phyloP scores from a whole-genome alignment of 2,113 vertebrate species.

The Poeciliopsis prolifica region DNA sequence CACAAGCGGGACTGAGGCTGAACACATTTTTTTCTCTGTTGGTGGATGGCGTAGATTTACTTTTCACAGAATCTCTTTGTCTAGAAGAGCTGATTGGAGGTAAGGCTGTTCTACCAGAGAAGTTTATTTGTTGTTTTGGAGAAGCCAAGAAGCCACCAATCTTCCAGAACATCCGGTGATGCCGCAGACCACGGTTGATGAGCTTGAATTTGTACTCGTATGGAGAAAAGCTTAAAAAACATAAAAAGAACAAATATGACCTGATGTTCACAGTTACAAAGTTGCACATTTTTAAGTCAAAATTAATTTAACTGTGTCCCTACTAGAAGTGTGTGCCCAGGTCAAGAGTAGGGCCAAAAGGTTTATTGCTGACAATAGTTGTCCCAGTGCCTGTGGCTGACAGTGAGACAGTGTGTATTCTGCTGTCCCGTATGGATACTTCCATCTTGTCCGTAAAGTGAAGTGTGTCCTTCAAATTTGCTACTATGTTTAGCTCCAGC shows the following conservation, averaged over 20 bases:
- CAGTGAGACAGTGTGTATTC: constrained; percentile 69
- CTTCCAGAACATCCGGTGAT: constrained; percentile 84
- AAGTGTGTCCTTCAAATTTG: constrained; percentile 82
- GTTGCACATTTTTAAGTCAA: not conserved
- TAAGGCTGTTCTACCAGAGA: constrained; percentile 24
- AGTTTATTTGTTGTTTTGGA: not conserved
- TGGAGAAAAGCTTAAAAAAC: constrained; percentile 69
- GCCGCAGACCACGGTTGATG: constrained; percentile 81
- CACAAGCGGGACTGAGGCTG: constrained; percentile 72
- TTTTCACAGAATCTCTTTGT: not conserved
- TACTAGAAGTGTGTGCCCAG: constrained; percentile 89
- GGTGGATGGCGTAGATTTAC: fast-evolving
- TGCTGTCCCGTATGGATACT: constrained; percentile 77
- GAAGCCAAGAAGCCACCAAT: constrained; percentile 59
- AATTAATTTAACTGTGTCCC: not conserved
- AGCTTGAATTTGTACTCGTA: constrained; percentile 82
- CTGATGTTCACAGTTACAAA: not conserved
- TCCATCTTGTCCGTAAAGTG: constrained; percentile 79
- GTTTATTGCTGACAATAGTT: constrained; percentile 84
- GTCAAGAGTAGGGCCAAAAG: constrained; percentile 81
- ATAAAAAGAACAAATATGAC: not conserved
- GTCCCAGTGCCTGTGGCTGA: constrained; percentile 83
- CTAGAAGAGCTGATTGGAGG: constrained; percentile 29
- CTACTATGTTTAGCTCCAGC: constrained; percentile 79
- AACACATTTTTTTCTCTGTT: constrained; percentile 68